A percentile compares a stretch with the other conserved stretches of the same genome.
Evolutionary conservation across 2,113 vertebrate genomes (phyloP).

Genomic region (Hippocampus comes): DNA sequence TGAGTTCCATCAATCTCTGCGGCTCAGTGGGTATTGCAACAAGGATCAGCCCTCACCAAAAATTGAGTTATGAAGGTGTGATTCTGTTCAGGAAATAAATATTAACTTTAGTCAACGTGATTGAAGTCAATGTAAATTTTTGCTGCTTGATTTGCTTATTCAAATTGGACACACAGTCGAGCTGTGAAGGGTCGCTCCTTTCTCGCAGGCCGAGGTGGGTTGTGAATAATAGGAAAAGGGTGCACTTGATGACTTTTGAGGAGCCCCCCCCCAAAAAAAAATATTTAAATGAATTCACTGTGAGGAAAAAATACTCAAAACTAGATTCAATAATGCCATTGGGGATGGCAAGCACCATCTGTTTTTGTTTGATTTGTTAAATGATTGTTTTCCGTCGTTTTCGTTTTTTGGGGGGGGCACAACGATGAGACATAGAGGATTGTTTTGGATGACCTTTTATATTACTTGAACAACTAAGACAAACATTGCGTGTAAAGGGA

Average conservation of each 20-base stretch:
- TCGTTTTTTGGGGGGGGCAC: neutral
- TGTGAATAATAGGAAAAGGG: neutral
- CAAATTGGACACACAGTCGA: neutral
- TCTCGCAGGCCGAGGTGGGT: neutral
- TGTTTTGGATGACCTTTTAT: slow-evolving; percentile 19
- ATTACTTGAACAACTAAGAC: slow-evolving; percentile 11
- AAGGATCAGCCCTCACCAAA: too few relatives aligned
- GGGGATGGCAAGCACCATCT: neutral
- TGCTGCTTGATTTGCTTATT: neutral
- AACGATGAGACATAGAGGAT: slow-evolving; percentile 10
- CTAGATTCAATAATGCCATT: neutral
- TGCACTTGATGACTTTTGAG: neutral
- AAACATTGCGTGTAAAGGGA: slow-evolving; percentile 21
- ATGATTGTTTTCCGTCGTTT: neutral
- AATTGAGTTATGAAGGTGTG: neutral
- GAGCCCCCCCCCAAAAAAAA: neutral
- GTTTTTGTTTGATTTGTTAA: neutral
- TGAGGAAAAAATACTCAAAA: neutral
- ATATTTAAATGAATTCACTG: slow-evolving; percentile 4
- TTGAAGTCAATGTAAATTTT: neutral
- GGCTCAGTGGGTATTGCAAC: too few relatives aligned
- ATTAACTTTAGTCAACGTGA: neutral
- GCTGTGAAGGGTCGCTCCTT: neutral
- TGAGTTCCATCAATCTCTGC: too few relatives aligned
- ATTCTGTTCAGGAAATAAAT: neutral